Base-by-base conservation (phyloP, 1,140 invertebrate genomes). In the Mercenaria mercenaria region DNA sequence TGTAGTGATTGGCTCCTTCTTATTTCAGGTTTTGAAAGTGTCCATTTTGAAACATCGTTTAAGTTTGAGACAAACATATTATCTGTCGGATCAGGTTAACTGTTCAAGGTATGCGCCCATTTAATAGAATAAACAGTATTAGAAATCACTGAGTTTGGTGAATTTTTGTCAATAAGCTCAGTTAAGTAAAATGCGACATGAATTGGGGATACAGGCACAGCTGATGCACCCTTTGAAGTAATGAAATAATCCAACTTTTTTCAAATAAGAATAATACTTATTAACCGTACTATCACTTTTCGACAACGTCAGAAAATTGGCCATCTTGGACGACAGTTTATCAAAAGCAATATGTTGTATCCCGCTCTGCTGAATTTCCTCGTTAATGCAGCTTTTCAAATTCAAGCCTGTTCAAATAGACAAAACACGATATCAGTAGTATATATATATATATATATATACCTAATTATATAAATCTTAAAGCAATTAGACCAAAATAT, bases 141-240 rank as follows among this genome's bases (percentile, higher is more conserved):
- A 23, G 34, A 34, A 39, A 82, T 82, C 15, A 50, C 43, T 61
- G 15, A 11, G 11, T 23, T 8, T 37, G 80, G 26, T 13, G 11
- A 69, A 6, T 43, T 47, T 32, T 26, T n/a, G 23, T 84, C 82
- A 18, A 84, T 41, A n/a, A 69, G 67, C 2, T 61, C 32, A 2
- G 82, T 69, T 20, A 84, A 26, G 47, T 84, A 84, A 34, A 84
- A 34, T 2, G 82, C 59, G 39, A 84, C 82, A 69, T 69, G 26
- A 34, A 84, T 67, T 41, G 82, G 82, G 3, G 34, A 41, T 37
- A 59, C 82, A 6, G 61, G 82, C 11, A 84, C 1, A 8, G 56
- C 82, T 32, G 59, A 56, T 6, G 1, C 8, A 26, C 82, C 61
- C 20, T 67, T n/a, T 10, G 61, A 32, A n/a, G 61, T 6, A 10